These are phyloP conservation scores for Muscicapa comitata DNA, from an alignment of 2,797 vertebrate genomes.

Conservation along the genomic window DNA sequence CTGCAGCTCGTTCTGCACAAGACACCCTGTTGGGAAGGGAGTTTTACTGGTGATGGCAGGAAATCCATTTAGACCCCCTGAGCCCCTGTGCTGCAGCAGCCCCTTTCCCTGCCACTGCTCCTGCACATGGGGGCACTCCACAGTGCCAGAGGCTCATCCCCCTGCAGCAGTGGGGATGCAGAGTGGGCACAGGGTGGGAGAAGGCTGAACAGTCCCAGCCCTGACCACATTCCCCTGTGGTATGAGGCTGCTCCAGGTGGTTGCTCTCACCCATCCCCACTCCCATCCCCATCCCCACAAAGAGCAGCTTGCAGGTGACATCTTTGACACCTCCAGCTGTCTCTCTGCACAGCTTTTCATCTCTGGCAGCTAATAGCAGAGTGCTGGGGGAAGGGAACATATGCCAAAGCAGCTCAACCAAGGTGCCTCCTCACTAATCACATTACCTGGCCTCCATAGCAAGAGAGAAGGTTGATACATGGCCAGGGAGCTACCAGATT, in stretches of 20 bases:
- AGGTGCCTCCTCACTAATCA: background rate
- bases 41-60: background rate
- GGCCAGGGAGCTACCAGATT: background rate
- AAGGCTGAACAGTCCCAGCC: background rate
- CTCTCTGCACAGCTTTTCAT: slow-evolving; percentile 13
- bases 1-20: background rate
- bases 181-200: accelerated
- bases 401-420: background rate
- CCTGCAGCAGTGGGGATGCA: accelerated
- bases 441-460: background rate
- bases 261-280: background rate
- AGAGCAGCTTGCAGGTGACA: slow-evolving; percentile 31
- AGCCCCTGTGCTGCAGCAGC: background rate
- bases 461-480: background rate
- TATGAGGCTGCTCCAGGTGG: background rate
- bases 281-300: background rate
- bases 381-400: slow-evolving; percentile 3
- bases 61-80: background rate
- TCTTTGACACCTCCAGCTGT: slow-evolving; percentile 17
- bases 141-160: background rate
- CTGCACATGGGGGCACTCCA: accelerated
- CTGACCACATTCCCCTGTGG: background rate
- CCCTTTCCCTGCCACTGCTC: background rate
- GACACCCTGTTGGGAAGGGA: accelerated
- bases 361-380: background rate